Evolutionary conservation across 2,113 vertebrate species (phyloP).

Genomic region (Aspidoscelis tigris): DNA sequence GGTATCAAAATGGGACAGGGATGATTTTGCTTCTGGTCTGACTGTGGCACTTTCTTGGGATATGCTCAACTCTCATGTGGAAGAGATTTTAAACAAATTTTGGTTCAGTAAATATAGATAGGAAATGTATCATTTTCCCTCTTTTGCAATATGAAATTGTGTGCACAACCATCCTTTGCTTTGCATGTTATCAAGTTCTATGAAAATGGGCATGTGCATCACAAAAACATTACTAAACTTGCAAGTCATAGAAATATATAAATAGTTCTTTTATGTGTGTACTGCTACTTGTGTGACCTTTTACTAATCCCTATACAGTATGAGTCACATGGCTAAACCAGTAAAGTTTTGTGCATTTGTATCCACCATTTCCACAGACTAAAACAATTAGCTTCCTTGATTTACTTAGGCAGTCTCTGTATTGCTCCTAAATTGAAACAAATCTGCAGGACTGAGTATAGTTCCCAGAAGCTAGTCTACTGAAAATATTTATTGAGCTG

Average conservation of each 20-base stretch:
- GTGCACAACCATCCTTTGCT: not conserved
- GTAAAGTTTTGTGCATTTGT: conserved; percentile 9
- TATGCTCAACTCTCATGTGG: too few relatives aligned
- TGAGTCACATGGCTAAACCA: conserved; percentile 12
- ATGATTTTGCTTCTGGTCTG: too few relatives aligned
- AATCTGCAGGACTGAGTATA: conserved; percentile 2
- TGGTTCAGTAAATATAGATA: not conserved
- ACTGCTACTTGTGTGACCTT: not conserved
- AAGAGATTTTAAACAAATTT: too few relatives aligned
- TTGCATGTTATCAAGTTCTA: not conserved
- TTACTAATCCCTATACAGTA: conserved; percentile 7
- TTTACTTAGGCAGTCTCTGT: conserved; percentile 22
- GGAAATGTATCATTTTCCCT: too few relatives aligned
- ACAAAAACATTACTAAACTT: not conserved
- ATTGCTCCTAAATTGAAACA: conserved; percentile 47
- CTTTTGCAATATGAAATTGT: too few relatives aligned
- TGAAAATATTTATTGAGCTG: conserved; percentile 32
- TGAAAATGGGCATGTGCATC: not conserved
- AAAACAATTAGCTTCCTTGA: conserved; percentile 5
- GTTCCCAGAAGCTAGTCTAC: conserved; percentile 49
- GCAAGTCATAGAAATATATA: not conserved
- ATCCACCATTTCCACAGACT: not conserved
- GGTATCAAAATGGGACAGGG: too few relatives aligned
- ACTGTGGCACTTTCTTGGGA: not conserved
- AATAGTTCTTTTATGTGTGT: not conserved